A percentile compares a stretch with the other conserved stretches of the same genome.
phyloP scores from a whole-genome alignment of 2,888 invertebrate species.

The Operophtera brumata region DNA sequence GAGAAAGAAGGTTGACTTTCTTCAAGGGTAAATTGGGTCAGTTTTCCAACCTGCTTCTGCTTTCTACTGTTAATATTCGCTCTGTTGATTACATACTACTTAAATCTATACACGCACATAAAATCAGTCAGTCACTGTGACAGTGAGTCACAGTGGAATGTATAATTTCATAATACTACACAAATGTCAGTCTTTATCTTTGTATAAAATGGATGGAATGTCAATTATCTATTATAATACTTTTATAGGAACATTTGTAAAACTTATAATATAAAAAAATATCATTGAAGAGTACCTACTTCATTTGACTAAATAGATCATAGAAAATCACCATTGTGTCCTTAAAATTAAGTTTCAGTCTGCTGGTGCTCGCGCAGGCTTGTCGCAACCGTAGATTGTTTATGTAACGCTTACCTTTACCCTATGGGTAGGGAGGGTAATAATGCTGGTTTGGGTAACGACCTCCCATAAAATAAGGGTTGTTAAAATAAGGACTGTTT shows the following conservation, averaged over 20 bases:
- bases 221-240: neutral
- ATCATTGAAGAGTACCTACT: neutral
- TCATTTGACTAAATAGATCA: no score
- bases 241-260: neutral
- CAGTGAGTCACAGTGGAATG: neutral
- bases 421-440: slow-evolving; percentile 20
- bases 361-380: neutral
- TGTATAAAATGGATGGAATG: neutral
- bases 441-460: slow-evolving; percentile 14
- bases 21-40: no score
- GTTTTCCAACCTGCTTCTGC: no score
- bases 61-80: neutral
- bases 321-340: slow-evolving; percentile 3
- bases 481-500: slow-evolving; percentile 1
- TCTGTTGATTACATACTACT: neutral
- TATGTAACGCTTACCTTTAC: slow-evolving; percentile 8
- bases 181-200: neutral
- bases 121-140: neutral
- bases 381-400: neutral
- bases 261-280: neutral
- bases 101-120: no score
- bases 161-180: neutral
- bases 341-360: slow-evolving; percentile 3
- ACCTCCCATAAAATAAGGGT: slow-evolving; percentile 6
- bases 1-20: no score